Percentiles rank a stretch among this genome's conserved stretches.
phyloP scores from a whole-genome alignment of 2,797 vertebrate genomes.

The Smutsia temminckii region DNA sequence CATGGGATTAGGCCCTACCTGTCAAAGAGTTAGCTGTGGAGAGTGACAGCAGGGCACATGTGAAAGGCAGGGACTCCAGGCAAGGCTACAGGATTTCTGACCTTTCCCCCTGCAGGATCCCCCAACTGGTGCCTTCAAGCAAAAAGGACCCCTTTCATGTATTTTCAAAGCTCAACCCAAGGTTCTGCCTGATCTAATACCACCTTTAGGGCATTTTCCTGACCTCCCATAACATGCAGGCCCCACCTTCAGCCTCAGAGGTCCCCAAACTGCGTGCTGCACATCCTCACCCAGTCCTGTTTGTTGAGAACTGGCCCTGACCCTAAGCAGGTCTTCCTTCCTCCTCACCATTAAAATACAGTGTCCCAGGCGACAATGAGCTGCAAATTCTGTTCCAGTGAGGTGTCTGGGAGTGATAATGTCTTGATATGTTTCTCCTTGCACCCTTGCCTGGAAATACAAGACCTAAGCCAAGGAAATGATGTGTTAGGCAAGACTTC shows the following conservation, averaged over 20 bases:
- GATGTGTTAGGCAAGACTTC: background rate
- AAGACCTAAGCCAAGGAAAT: conserved; percentile 12
- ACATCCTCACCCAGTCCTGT: background rate
- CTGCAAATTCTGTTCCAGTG: background rate
- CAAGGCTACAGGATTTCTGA: background rate
- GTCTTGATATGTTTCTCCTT: background rate
- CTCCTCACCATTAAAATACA: background rate
- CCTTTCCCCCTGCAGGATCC: background rate
- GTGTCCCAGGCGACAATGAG: background rate
- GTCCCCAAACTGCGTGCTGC: background rate
- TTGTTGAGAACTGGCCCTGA: background rate
- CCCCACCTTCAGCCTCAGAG: background rate
- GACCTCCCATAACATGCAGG: background rate
- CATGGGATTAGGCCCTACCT: background rate
- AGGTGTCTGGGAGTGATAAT: background rate
- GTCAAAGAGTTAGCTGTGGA: background rate
- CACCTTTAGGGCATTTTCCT: background rate
- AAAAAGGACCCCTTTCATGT: background rate
- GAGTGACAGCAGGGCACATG: background rate
- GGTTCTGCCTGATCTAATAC: background rate
- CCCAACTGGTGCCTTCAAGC: background rate
- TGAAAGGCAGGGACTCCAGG: background rate
- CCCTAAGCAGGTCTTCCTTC: background rate
- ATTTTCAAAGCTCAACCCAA: background rate
- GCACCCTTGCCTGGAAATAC: background rate